These are phyloP conservation scores for Salvator merianae DNA, from an alignment of 2,113 vertebrate species.

Conservation along the genomic window DNA sequence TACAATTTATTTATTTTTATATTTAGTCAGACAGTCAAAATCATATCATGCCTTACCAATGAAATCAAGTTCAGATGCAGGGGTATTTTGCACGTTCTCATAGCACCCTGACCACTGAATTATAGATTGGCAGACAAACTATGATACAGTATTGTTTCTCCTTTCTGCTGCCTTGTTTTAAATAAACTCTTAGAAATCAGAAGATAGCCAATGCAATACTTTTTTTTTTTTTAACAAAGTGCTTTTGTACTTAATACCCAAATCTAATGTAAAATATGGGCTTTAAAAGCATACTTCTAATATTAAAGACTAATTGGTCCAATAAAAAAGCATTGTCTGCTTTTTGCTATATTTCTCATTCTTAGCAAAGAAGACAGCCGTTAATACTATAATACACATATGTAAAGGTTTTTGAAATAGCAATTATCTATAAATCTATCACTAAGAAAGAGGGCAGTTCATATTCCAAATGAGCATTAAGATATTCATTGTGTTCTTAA, in stretches of 20 bases:
- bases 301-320: slow-evolving; percentile 4
- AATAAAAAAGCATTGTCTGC: slow-evolving; percentile 7
- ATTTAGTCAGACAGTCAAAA: too few species aligned
- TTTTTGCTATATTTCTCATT: not conserved
- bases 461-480: slow-evolving; percentile 5
- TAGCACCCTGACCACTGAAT: too few species aligned
- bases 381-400: slow-evolving; percentile 5
- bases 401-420: slow-evolving; percentile 14
- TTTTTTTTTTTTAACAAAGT: not conserved
- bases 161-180: not conserved
- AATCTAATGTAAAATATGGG: not conserved
- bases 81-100: too few species aligned
- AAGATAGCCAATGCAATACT: not conserved
- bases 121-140: too few species aligned
- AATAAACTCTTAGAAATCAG: not conserved
- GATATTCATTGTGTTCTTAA: slow-evolving; percentile 23
- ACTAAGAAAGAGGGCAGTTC: slow-evolving; percentile 29
- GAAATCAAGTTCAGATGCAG: too few species aligned
- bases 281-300: not conserved
- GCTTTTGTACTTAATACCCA: not conserved
- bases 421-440: slow-evolving; percentile 2
- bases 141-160: not conserved
- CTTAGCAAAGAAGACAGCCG: not conserved
- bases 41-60: too few species aligned
- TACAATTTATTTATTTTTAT: too few species aligned